Conservation (phyloP, 2,888 invertebrate genomes). For the Griposia aprilina region DNA sequence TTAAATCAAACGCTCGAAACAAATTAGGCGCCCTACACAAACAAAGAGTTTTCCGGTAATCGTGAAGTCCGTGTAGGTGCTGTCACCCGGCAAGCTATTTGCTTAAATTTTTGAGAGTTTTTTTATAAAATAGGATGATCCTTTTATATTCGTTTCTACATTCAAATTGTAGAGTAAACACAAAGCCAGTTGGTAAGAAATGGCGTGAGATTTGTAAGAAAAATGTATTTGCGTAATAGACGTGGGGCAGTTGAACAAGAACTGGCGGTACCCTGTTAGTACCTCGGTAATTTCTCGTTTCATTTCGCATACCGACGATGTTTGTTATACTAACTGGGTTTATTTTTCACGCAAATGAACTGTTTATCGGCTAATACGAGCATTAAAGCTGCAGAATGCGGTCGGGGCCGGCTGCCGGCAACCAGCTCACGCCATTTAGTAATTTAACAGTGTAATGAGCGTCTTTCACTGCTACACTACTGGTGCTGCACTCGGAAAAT, state of each 20-base stretch:
- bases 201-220: conserved; percentile 45
- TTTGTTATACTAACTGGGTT: conserved; percentile 80
- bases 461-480: conserved; percentile 70
- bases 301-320: conserved; percentile 75
- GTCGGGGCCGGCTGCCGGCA: conserved; percentile 70
- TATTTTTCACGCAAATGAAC: conserved; percentile 83
- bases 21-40: not conserved
- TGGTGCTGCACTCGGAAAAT: conserved; percentile 58
- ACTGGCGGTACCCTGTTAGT: conserved; percentile 62
- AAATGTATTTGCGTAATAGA: conserved; percentile 46
- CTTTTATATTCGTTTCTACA: not conserved
- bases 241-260: conserved; percentile 44
- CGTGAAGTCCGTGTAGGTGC: not conserved
- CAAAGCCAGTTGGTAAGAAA: conserved; percentile 37
- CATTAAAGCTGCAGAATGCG: conserved; percentile 79
- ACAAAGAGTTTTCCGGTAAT: not conserved
- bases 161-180: conserved; percentile 38
- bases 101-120: not conserved
- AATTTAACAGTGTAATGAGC: conserved; percentile 81
- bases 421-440: conserved; percentile 81
- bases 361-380: conserved; percentile 80
- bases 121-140: conserved; percentile 14
- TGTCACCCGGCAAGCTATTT: not conserved
- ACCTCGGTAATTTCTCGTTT: conserved; percentile 71
- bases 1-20: conserved; percentile 9